Percentiles rank a stretch among this genome's conserved stretches.
Conservation (phyloP, 2,888 invertebrate species). For the Tenthredo livida region DNA sequence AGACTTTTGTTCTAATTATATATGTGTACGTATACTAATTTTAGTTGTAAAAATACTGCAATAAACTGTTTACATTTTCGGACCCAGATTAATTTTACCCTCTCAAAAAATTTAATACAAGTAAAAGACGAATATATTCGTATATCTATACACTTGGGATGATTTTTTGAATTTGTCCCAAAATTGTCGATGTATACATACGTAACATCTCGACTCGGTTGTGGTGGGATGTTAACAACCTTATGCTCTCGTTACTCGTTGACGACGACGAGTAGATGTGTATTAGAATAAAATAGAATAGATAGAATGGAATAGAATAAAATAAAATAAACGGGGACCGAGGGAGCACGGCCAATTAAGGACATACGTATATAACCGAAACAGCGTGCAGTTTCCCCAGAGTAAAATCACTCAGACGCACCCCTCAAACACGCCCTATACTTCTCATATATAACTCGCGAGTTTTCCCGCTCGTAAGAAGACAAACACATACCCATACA, state of each 20-base stretch:
- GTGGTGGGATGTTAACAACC: background rate
- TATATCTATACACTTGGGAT: background rate
- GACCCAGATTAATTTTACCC: background rate
- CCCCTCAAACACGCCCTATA: constrained; percentile 48
- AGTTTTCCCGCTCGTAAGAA: constrained; percentile 34
- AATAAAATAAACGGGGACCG: constrained; percentile 27
- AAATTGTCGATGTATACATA: too few relatives aligned
- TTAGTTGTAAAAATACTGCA: background rate
- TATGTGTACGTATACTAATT: background rate
- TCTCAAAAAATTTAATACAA: background rate
- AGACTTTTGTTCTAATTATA: too few relatives aligned
- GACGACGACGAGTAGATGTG: background rate
- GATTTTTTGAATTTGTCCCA: background rate
- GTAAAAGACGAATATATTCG: background rate
- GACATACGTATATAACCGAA: constrained; percentile 33
- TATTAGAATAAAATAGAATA: background rate
- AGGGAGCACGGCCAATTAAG: constrained; percentile 40
- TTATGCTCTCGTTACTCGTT: background rate
- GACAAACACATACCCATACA: constrained; percentile 36
- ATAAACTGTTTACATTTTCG: background rate
- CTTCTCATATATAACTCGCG: constrained; percentile 16
- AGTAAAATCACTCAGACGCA: constrained; percentile 50
- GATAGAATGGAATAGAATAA: background rate
- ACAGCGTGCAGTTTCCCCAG: constrained; percentile 39
- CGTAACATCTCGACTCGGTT: background rate